Evolutionary conservation across 2,888 invertebrate species (phyloP), one percentile per base, ranked within the genome.

Genomic region (Resseliella maxima): DNA sequence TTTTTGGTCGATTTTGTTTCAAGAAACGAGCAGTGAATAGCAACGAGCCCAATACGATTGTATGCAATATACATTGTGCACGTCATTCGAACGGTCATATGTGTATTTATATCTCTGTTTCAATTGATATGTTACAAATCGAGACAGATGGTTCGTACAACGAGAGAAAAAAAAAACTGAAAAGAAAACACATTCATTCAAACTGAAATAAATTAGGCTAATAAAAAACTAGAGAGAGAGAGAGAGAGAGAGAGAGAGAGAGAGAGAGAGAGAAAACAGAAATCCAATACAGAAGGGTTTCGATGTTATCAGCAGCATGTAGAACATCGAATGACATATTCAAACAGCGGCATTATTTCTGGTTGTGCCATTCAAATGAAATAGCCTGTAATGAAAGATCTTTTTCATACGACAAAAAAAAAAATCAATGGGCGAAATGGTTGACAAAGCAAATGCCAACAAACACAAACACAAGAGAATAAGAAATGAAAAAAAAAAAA

Each of bases 51-150:
- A 59, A 24, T 59, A 24, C 24, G n/a, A 59, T 24, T 59, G 5
- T 59, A 27, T 24, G n/a, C 50, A 2, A 35, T 15, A 59, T 24
- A 50, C 50, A 50, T 6, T 18, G 24, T 59, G 24, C n/a, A 15
- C 3, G 18, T 72, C 15, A 18, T 6, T 50, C 18, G 31, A n/a
- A n/a, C n/a, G 31, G 72, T 5, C 72, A 72, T 72, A 72, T 72
- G 72, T 72, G 72, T 15, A 31, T 72, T 1, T 31, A 18, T 31
- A 15, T 12, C 31, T 72, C 15, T 72, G 72, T 72, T 72, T 72
- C 24, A 15, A 72, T 72, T 72, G 72, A 72, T 72, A 15, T 72
- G 72, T 72, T 72, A 72, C 31, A 31, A 72, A 72, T 72, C 72
- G 72, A 72, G 72, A 35, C 72, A 72, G 72, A 72, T 35, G 72